Evolutionary conservation across 2,797 vertebrate genomes (phyloP), one percentile per base, ranked within the genome.

Genomic region (Bradypodion pumilum): DNA sequence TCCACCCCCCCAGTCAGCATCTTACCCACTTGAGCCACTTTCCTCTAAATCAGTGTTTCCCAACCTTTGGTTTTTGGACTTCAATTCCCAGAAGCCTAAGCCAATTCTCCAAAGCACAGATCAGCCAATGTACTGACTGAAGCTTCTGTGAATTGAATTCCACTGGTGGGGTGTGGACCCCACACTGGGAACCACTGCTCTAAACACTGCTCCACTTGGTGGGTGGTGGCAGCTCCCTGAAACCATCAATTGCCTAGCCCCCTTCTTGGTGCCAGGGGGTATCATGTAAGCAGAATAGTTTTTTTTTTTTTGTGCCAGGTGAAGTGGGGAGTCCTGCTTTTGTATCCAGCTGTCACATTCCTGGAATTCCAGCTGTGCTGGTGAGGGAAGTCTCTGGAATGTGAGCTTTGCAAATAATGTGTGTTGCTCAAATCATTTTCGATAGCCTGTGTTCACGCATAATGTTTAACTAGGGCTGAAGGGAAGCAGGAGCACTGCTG

Each of bases 401-500:
- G 62, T 85, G 80, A 32, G 9, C 46, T 75, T 59, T 42, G 29
- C 29, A 83, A 77, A 49, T 8, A 37, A 42, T 5, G 3, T 40
- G 42, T 32, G 44, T 60, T 66, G 83, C 72, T 69, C 40, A 21
- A 62, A 32, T 66, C 42, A 15, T 37, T 76, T 63, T 60, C 35
- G 56, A 56, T 77, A 37, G 59, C 40, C 29, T 25, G 27, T 69
- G 59, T 76, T 70, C 73, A 69, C 63, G 49, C 73, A n/a, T 85
- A 65, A 52, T 85, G 35, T 85, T 80, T 85, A 85, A 79, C 77
- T 25, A 80, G 59, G 79, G 59, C 19, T 79, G 83, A 78, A 65
- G 27, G 49, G 35, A 79, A 74, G 7, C 42, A 79, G 76, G 35
- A 69, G 16, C 3, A 6, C n/a, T 56, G 49, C 3, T 29, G 15